These are phyloP conservation scores for Diogma glabrata DNA, from an alignment of 2,888 invertebrate genomes.

Conservation along the genomic window DNA sequence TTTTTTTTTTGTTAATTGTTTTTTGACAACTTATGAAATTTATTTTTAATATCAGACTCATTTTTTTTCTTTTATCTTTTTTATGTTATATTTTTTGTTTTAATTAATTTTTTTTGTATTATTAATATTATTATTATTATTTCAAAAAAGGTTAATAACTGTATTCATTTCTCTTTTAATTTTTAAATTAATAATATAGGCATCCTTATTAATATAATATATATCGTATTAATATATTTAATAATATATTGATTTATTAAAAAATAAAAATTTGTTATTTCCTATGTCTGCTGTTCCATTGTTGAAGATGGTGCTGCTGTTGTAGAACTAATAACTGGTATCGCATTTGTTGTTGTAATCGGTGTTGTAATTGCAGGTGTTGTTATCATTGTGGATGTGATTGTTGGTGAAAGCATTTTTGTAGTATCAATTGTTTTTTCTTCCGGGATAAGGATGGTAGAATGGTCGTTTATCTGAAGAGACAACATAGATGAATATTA, in stretches of 20 bases:
- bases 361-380: not conserved
- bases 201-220: slow-evolving; percentile 3
- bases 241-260: slow-evolving; percentile 6
- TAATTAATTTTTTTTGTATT: not conserved
- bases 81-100: not conserved
- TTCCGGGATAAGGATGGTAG: not conserved
- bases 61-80: slow-evolving; percentile 2
- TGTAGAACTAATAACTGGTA: not conserved
- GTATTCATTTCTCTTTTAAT: not conserved
- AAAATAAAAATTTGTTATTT: slow-evolving; percentile 8
- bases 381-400: not conserved
- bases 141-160: not conserved
- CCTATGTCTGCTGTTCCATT: slow-evolving; percentile 9
- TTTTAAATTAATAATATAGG: slow-evolving; percentile 1
- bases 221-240: slow-evolving; percentile 4
- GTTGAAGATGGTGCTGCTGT: slow-evolving; percentile 8
- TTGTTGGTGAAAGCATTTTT: not conserved
- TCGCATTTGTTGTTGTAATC: not conserved
- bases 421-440: not conserved
- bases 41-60: slow-evolving; percentile 7
- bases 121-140: not conserved
- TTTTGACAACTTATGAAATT: not conserved
- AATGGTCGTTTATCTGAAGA: too few species aligned
- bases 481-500: too few species aligned
- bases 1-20: not conserved